These are phyloP conservation scores for Drosophila sturtevanti DNA, from an alignment of 1,140 invertebrate genomes.

Conservation along the genomic window DNA sequence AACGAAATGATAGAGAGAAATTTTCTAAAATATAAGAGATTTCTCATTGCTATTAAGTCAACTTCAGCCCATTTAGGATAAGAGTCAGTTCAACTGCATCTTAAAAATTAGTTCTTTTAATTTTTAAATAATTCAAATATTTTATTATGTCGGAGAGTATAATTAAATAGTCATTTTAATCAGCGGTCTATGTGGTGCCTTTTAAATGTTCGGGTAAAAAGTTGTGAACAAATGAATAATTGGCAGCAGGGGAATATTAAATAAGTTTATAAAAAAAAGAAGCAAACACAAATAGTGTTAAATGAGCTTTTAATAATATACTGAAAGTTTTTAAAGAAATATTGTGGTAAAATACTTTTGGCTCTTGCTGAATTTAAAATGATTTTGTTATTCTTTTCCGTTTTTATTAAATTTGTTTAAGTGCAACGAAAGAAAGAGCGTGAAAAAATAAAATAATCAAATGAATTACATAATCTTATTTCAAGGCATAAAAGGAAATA, in stretches of 20 bases:
- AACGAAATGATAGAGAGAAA: background rate
- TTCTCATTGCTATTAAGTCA: too few species aligned
- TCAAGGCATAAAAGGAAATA: background rate
- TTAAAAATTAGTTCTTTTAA: too few species aligned
- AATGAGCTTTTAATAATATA: background rate
- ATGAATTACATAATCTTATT: slow-evolving; percentile 9
- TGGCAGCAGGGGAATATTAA: background rate
- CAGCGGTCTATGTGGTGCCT: background rate
- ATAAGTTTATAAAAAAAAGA: background rate
- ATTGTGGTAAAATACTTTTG: too few species aligned
- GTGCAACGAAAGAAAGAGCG: background rate
- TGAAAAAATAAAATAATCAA: background rate
- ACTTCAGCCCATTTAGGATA: too few species aligned
- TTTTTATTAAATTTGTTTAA: background rate
- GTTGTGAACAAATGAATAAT: background rate
- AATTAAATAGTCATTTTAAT: background rate
- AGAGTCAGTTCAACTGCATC: too few species aligned
- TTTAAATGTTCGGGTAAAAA: background rate
- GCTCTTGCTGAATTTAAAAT: too few species aligned
- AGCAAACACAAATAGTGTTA: background rate
- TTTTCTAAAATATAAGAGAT: too few species aligned
- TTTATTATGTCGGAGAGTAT: background rate
- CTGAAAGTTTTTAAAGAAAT: background rate
- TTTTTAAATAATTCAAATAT: too few species aligned
- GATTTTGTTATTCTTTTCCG: background rate